Conservation (phyloP, 2,888 invertebrate species). For the Endotricha flammealis region DNA sequence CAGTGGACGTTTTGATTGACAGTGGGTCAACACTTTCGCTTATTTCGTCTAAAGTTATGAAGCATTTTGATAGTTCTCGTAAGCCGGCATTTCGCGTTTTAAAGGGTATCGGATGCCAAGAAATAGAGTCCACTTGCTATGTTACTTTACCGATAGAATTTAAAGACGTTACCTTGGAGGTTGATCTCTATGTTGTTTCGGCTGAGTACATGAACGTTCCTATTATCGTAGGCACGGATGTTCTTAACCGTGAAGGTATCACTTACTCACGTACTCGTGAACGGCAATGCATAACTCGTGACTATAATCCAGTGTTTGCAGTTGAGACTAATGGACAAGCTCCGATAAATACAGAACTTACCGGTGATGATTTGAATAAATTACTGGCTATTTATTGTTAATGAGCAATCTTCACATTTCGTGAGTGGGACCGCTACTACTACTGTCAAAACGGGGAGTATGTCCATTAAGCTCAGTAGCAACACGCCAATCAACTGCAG, state of each 20-base stretch:
- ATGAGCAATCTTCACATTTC: background rate
- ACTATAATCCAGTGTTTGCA: background rate
- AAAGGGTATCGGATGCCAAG: background rate
- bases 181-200: conserved; percentile 16
- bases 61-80: background rate
- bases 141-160: conserved; percentile 2
- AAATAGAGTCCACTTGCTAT: background rate
- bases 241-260: conserved; percentile 11
- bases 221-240: conserved; percentile 17
- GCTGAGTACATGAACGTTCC: conserved; percentile 9
- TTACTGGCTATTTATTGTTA: conserved; percentile 3
- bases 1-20: conserved; percentile 19
- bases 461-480: conserved; percentile 3
- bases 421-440: conserved; percentile 11
- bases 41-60: background rate
- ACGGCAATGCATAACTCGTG: background rate
- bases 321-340: background rate
- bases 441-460: conserved; percentile 15
- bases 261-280: background rate
- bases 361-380: background rate
- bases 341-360: conserved; percentile 1
- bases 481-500: conserved; percentile 4
- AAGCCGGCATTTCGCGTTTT: background rate
- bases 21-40: conserved; percentile 6
- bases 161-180: conserved; percentile 16